Conservation (phyloP, 2,888 invertebrate genomes). For the Drosophila atripex region DNA sequence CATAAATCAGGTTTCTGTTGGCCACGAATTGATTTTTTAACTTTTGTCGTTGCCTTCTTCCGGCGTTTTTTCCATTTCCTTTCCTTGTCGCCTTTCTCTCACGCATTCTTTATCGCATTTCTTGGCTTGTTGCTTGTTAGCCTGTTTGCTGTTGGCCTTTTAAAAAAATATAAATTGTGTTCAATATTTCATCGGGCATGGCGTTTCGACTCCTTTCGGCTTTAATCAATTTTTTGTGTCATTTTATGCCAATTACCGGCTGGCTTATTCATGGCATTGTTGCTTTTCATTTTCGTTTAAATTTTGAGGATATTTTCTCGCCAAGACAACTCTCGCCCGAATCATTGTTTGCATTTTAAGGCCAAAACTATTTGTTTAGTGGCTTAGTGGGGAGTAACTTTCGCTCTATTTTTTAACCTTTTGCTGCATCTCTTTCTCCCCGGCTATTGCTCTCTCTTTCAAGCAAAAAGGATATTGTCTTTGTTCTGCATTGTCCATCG, state of each 20-base stretch:
- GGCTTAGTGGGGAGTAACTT: neutral
- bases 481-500: constrained; percentile 67
- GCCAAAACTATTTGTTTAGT: neutral
- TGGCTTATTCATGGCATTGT: neutral
- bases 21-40: constrained; percentile 80
- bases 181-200: constrained; percentile 66
- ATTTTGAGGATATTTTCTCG: neutral
- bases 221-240: constrained; percentile 75
- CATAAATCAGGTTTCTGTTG: constrained; percentile 80
- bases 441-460: neutral
- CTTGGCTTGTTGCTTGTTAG: constrained; percentile 67
- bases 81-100: constrained; percentile 17
- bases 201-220: constrained; percentile 26
- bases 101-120: constrained; percentile 67
- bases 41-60: constrained; percentile 65
- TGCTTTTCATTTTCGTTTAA: neutral
- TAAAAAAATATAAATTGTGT: constrained; percentile 50
- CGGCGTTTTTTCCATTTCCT: constrained; percentile 65
- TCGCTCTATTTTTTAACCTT: neutral
- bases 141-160: constrained; percentile 46
- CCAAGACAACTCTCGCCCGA: neutral
- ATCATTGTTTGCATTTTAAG: neutral
- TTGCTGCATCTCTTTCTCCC: neutral
- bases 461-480: constrained; percentile 59
- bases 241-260: constrained; percentile 68